phyloP scores from a whole-genome alignment of 1,140 invertebrate genomes.

The Caenorhabditis brenneri region DNA sequence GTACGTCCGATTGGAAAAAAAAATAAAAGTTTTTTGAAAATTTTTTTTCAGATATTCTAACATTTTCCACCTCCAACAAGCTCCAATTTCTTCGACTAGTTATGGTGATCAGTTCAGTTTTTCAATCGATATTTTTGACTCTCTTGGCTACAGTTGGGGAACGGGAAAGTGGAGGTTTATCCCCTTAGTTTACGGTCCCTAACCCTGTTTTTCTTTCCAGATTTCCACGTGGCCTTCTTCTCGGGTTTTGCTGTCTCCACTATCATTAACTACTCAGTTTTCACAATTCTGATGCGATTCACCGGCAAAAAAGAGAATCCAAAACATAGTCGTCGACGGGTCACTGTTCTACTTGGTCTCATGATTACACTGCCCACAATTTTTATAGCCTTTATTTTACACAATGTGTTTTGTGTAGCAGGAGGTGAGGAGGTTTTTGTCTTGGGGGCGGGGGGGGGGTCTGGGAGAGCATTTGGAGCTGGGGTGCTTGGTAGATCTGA shows the following conservation, averaged over 20 bases:
- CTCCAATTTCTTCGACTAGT: not conserved
- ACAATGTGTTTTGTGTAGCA: slow-evolving; percentile 43
- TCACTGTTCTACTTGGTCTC: slow-evolving; percentile 4
- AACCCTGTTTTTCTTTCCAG: slow-evolving; percentile 49
- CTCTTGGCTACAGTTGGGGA: slow-evolving; percentile 65
- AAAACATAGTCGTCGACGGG: not conserved
- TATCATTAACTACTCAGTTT: slow-evolving; percentile 60
- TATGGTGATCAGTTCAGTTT: slow-evolving; percentile 56
- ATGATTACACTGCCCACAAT: slow-evolving; percentile 33
- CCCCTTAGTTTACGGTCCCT: not conserved
- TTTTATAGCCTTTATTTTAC: slow-evolving; percentile 32
- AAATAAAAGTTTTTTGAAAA: not conserved
- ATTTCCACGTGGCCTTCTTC: slow-evolving; percentile 68
- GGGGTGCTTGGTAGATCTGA: no score
- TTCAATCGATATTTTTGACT: slow-evolving; percentile 62
- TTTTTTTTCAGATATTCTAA: slow-evolving; percentile 25
- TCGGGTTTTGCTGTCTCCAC: slow-evolving; percentile 64
- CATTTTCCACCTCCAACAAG: not conserved
- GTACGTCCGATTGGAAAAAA: slow-evolving; percentile 49
- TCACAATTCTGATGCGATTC: not conserved
- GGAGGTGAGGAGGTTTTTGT: no score
- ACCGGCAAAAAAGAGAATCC: slow-evolving; percentile 1
- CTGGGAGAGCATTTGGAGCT: no score
- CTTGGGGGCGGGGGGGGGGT: no score
- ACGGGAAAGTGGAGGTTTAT: slow-evolving; percentile 63